Percentiles rank a stretch among this genome's conserved stretches.
Conservation (phyloP, 2,888 invertebrate species). For the Hartigia nigra region DNA sequence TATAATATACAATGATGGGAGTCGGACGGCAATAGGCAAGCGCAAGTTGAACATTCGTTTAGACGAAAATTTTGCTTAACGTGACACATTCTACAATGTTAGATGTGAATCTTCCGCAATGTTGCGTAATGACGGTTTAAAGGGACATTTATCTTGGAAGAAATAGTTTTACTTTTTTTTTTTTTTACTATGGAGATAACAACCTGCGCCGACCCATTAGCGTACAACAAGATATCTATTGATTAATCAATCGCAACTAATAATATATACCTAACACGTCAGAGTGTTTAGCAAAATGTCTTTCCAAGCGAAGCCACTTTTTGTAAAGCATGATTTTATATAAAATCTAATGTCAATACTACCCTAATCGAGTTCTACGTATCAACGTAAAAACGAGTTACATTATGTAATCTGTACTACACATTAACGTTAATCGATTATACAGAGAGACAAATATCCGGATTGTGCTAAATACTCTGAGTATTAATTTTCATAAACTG, state of each 20-base stretch:
- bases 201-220: constrained; percentile 36
- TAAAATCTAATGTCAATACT: background rate
- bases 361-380: background rate
- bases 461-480: background rate
- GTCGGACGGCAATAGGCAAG: constrained; percentile 38
- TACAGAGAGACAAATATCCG: background rate
- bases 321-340: background rate
- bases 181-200: constrained; percentile 4
- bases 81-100: background rate
- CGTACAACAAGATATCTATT: constrained; percentile 27
- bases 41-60: constrained; percentile 23
- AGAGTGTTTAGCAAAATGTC: background rate
- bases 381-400: background rate
- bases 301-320: background rate
- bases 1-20: constrained; percentile 47
- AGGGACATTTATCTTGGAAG: background rate
- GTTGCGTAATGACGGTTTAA: background rate
- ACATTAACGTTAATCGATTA: background rate
- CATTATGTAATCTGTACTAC: background rate
- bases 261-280: background rate
- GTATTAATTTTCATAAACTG: constrained; percentile 23
- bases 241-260: background rate
- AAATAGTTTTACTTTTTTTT: constrained; percentile 10
- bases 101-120: background rate
- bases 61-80: background rate